A percentile compares a stretch with the other conserved stretches of the same genome.
Conservation (phyloP, 2,797 vertebrate species). For the Adelosebastes latens region DNA sequence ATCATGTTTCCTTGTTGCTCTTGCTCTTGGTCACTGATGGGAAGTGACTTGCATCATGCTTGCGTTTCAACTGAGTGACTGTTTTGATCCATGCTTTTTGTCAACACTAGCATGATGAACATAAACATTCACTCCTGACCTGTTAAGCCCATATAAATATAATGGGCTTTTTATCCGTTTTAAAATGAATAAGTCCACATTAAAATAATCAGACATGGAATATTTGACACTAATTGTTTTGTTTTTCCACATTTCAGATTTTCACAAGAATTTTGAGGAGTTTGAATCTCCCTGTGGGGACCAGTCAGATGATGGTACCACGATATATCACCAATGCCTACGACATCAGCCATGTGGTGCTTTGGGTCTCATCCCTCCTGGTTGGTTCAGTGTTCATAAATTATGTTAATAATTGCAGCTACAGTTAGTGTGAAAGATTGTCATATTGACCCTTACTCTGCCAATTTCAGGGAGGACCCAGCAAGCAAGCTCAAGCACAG, state of each 20-base stretch:
- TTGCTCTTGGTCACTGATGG: slow-evolving; percentile 1
- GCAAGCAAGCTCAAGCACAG: slow-evolving; percentile 94
- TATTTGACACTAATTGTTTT: not conserved
- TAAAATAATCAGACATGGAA: not conserved
- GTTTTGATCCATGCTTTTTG: slow-evolving; percentile 10
- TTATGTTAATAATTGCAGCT: not conserved
- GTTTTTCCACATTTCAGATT: slow-evolving; percentile 82
- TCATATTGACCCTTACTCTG: not conserved
- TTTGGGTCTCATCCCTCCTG: slow-evolving; percentile 97
- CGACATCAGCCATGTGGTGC: slow-evolving; percentile 93
- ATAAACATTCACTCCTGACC: slow-evolving; percentile 1
- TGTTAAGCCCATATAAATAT: not conserved
- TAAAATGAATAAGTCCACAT: not conserved
- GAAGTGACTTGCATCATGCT: slow-evolving; percentile 40
- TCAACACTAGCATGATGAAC: slow-evolving; percentile 9
- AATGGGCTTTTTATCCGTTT: not conserved
- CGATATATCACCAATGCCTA: slow-evolving; percentile 94
- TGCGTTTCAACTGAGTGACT: slow-evolving; percentile 6
- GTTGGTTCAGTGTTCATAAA: slow-evolving; percentile 75
- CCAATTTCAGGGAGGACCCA: slow-evolving; percentile 91
- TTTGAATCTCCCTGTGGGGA: slow-evolving; percentile 96
- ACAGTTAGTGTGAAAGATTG: not conserved
- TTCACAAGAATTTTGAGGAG: slow-evolving; percentile 96
- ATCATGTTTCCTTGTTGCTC: slow-evolving; percentile 67
- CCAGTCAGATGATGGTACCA: slow-evolving; percentile 93